Base-by-base conservation (phyloP, 2,888 invertebrate species). In the Deilephila elpenor region DNA sequence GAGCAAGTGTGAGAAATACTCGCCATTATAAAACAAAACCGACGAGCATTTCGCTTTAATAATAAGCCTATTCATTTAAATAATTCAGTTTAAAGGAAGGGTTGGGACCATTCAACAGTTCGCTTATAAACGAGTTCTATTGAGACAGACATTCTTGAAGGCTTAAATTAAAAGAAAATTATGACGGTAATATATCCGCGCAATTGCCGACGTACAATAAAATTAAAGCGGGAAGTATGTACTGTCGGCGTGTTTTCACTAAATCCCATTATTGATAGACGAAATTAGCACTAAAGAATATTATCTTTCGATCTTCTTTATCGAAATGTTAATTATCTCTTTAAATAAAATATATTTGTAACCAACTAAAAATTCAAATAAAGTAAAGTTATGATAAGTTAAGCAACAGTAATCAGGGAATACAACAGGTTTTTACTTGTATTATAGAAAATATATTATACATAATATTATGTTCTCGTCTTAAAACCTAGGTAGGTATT, bases 31-130 rank as follows among this genome's bases (percentile, higher is more conserved):
- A 67, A 67, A 67, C 67, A 71, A 59, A 59, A 34, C 32, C 71
- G 71, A 71, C 71, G 14, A 17, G 59, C 71, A 44, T 71, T 71
- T 71, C 44, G 59, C 60, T 59, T 59, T 84, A 84, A 81, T 89
- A 89, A 89, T 89, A 89, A 88, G 89, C 86, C 84, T 84, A 86
- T 90, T 90, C 85, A 89, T 84, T 82, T 80, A 82, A 81, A 82
- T 84, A 86, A 88, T 87, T 86, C 80, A 80, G 76, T 82, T 37
- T 82, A 82, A 79, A 75, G 75, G 79, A 83, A 79, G 84, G 83
- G 77, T 76, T 74, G 71, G 71, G 44, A 44, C 71, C 67, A 67
- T 67, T 67, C 67, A 67, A 51, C 67, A 67, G 62, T 51, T 67
- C 51, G 67, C 51, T 67, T 67, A 67, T 51, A 67, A 51, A 67